Conservation (phyloP, 1,140 invertebrate genomes). For the Armadillidium nasatum region DNA sequence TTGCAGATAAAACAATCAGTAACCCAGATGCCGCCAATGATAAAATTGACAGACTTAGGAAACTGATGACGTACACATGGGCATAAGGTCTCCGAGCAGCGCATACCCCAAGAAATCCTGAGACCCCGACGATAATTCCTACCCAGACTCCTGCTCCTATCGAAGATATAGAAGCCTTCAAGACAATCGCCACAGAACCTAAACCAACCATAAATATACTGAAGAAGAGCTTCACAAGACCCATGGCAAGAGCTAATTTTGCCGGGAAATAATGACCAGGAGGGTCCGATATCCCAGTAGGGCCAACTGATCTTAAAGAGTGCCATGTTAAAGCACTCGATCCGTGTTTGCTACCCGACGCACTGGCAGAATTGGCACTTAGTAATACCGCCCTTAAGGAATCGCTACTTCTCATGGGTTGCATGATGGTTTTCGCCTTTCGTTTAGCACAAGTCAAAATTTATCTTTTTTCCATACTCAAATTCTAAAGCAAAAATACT, state of each 20-base stretch:
- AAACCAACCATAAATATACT: conserved; percentile 40
- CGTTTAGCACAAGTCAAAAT: no score
- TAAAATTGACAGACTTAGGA: conserved; percentile 38
- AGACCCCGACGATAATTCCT: conserved; percentile 40
- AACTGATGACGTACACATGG: conserved; percentile 40
- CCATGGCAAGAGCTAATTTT: conserved; percentile 43
- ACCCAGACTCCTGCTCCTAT: conserved; percentile 45
- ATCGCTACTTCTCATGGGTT: conserved; percentile 3
- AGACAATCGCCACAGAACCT: conserved; percentile 20
- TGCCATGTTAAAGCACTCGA: conserved; percentile 32
- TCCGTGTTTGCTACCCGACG: neutral
- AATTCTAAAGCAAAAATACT: no score
- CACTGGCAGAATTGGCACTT: neutral
- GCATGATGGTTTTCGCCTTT: no score
- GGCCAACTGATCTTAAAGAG: conserved; percentile 32
- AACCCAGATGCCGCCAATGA: conserved; percentile 44
- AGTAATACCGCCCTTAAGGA: conserved; percentile 25
- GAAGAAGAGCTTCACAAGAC: conserved; percentile 41
- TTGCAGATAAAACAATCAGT: conserved; percentile 46
- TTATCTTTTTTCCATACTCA: no score
- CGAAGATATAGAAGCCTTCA: conserved; percentile 39
- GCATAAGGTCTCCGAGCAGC: conserved; percentile 33
- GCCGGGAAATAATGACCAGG: conserved; percentile 43
- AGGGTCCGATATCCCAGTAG: conserved; percentile 22
- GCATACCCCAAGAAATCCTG: conserved; percentile 44